Evolutionary conservation across 2,113 vertebrate species (phyloP), one percentile per base, ranked within the genome.

Genomic region (Percina caprodes): DNA sequence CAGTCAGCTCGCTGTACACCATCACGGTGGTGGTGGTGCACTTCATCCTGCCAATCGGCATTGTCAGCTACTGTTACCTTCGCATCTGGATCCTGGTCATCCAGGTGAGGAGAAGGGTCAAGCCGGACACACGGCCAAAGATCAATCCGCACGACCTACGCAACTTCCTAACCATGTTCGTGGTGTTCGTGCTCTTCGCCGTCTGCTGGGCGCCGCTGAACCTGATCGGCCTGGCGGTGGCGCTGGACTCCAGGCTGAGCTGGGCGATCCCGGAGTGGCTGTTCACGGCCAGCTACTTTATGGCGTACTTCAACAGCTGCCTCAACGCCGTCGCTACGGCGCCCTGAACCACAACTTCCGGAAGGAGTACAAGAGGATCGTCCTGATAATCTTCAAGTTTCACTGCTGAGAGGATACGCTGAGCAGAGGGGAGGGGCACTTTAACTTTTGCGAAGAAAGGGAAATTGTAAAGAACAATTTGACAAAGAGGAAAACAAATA

Each of bases 261-360:
- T 89, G 55, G 10, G 88, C 90, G n/a, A 95, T 97, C 14, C 96
- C 96, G 0, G 93, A 92, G 76, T 96, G 96, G 96, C 93, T 96
- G 33, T 96, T 96, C 87, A 95, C 94, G 0, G 94, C 94, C 74
- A 96, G 96, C 79, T 96, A 96, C 91, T 96, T 96, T 73, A 96
- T 96, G 95, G 96, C 96, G 3, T 96, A 96, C 67, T 96, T 96
- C 88, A 96, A 96, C 91, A 96, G 96, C 91, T 96, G 96, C 84
- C 93, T 96, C 76, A 96, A 96, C 3, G 95, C 95, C 1, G 94
- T 96, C 6, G 88, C 69, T 96, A 96, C 14, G 96, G 96, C 0
- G 95, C 87, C 65, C 89, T 96, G 78, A 96, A 96, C 84, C 92
- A 95, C 82, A 96, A 96, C 88, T 96, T 96, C 88, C 92, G 96